Evolutionary conservation across 2,888 invertebrate genomes (phyloP).

Genomic region (Dolichopus griseipennis): DNA sequence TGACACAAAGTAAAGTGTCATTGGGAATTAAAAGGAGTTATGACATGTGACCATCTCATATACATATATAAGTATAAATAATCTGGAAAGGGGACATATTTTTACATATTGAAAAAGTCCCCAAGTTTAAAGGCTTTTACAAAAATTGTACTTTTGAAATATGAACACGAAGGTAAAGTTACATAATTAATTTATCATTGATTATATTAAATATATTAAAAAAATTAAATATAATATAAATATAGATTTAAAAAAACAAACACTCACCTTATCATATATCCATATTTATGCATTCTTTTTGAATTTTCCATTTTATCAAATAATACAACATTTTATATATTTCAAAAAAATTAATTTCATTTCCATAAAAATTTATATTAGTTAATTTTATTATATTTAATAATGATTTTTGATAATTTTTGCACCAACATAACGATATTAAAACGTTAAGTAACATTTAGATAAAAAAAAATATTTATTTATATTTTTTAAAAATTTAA

Average conservation of each 20-base stretch:
- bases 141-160: too few species aligned
- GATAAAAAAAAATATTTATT: neutral
- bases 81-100: too few species aligned
- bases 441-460: neutral
- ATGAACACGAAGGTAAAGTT: too few species aligned
- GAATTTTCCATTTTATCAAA: conserved; percentile 12
- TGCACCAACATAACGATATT: neutral
- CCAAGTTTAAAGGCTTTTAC: too few species aligned
- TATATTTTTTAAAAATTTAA: neutral
- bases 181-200: too few species aligned
- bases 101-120: too few species aligned
- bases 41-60: too few species aligned
- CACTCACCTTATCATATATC: conserved; percentile 12
- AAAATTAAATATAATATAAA: too few species aligned
- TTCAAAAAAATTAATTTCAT: neutral
- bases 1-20: too few species aligned
- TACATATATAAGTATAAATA: too few species aligned
- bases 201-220: too few species aligned
- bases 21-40: too few species aligned
- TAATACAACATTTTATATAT: conserved; percentile 9
- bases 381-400: neutral
- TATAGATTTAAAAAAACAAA: neutral
- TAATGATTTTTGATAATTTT: neutral
- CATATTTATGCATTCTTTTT: conserved; percentile 5
- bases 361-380: neutral